Base-by-base conservation (phyloP, 1,140 invertebrate species). In the Helicoverpa zea region DNA sequence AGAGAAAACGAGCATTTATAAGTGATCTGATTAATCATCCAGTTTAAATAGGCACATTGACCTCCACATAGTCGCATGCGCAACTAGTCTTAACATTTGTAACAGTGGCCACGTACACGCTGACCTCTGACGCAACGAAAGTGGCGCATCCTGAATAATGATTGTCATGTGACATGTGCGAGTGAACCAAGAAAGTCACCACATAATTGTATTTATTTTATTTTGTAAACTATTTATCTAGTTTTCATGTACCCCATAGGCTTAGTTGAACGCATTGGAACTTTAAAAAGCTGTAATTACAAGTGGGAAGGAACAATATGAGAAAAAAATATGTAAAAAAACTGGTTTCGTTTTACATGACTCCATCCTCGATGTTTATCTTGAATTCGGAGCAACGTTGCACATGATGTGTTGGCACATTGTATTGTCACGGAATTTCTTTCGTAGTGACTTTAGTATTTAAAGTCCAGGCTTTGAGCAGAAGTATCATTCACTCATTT, bases 41-140 rank as follows among this genome's bases (percentile, higher is more conserved):
- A 86, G 79, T 85, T 83, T 82, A 84, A 87, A 83, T 81, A 86
- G 87, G 86, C 85, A 64, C 89, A 92, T 90, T 91, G 88, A 94
- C 91, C 90, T 94, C 88, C 85, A 89, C 79, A 61, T 73, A 90
- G 86, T 80, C 87, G 89, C 64, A 68, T 68, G 64, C 64, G 64
- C 88, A 91, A 90, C 87, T 72, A 59, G 61, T 58, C 23, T 61
- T 77, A 81, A 68, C 59, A 83, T 88, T 43, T 85, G 87, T 86
- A 87, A 88, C 81, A 84, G 64, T 83, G 83, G 81, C 83, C 92
- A 94, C 91, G 91, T 87, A 85, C 92, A 64, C 47, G 47, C 84
- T 92, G 90, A 93, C 92, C 92, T 91, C 91, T 94, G 92, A 94
- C 87, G 92, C 92, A 94, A 93, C 47, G 30, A 58, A 52, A 47